Evolutionary conservation across 2,888 invertebrate species (phyloP), one percentile per base, ranked within the genome.

Genomic region (Trachelus stipa): DNA sequence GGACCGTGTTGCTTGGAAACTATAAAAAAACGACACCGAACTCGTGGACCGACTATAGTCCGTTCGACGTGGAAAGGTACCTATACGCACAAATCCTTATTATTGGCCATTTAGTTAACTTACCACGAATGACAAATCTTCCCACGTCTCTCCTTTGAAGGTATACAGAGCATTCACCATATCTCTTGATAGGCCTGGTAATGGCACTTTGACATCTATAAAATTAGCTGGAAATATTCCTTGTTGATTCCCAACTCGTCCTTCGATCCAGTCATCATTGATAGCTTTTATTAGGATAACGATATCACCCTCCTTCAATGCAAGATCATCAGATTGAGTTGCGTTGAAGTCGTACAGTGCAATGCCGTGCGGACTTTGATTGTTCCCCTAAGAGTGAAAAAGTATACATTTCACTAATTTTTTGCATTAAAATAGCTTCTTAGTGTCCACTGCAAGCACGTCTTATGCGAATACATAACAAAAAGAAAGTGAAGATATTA

Each of bases 141-240:
- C 93, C 79, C 92, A 90, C 6, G 92, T 92, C 83, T 94, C 95
- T 6, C 95, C 94, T 69, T 93, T 92, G 89, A 96, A 96, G 87
- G 95, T 93, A 90, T 96, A 96, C 77, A 96, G 89, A n/a, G 95
- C 96, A 75, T 94, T 95, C 3, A 93, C 93, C 77, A 92, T 82
- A 69, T 83, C 83, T 68, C 85, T 80, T 81, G 79, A 74, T 33
- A 83, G 79, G 12, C 84, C 92, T 37, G 93, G 92, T 78, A 96
- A 91, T 77, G 97, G 96, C 83, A 96, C 94, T 89, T 95, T 94
- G 73, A 97, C 92, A 85, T 96, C 94, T 82, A 97, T 93, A 91
- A 96, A 97, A 91, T 94, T 96, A 34, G 93, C 92, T 1, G 98
- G 98, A 92, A 98, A 97, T 84, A 97, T 95, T 69, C 98, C 98